Percentiles rank a stretch among this genome's conserved stretches.
Evolutionary conservation across 2,888 invertebrate species (phyloP).

Genomic region (Metallyticus violacea): DNA sequence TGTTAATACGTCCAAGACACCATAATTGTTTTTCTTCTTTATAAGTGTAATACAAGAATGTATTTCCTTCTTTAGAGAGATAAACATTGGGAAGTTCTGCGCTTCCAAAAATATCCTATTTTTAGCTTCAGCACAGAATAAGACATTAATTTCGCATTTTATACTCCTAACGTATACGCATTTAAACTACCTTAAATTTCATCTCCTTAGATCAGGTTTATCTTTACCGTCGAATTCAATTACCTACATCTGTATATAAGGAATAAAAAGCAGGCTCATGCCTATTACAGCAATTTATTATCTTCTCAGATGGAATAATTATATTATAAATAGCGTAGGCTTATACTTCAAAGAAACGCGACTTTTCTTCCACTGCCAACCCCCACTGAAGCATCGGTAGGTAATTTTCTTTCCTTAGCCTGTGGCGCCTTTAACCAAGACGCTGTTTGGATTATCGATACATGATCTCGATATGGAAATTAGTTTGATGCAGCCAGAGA

Average conservation of each 20-base stretch:
- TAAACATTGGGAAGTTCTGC: too few relatives aligned
- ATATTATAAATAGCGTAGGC: background rate
- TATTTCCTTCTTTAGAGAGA: too few relatives aligned
- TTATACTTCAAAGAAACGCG: background rate
- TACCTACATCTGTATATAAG: background rate
- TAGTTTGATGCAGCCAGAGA: background rate
- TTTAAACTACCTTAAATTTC: background rate
- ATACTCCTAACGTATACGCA: background rate
- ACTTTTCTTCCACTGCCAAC: background rate
- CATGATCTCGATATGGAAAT: conserved; percentile 8
- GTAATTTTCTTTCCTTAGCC: background rate
- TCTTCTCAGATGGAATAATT: background rate
- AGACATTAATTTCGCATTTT: background rate
- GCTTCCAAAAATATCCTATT: too few relatives aligned
- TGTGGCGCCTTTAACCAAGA: background rate
- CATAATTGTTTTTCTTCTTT: too few relatives aligned
- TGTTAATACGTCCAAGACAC: too few relatives aligned
- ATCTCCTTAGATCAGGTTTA: background rate
- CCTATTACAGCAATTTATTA: background rate
- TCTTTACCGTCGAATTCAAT: background rate
- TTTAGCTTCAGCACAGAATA: background rate
- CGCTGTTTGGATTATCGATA: background rate
- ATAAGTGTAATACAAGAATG: too few relatives aligned
- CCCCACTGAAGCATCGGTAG: too few relatives aligned
- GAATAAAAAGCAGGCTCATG: background rate